Percentiles rank a stretch among this genome's conserved stretches.
Evolutionary conservation across 1,140 invertebrate genomes (phyloP).

Genomic region (Drosophila pachea): DNA sequence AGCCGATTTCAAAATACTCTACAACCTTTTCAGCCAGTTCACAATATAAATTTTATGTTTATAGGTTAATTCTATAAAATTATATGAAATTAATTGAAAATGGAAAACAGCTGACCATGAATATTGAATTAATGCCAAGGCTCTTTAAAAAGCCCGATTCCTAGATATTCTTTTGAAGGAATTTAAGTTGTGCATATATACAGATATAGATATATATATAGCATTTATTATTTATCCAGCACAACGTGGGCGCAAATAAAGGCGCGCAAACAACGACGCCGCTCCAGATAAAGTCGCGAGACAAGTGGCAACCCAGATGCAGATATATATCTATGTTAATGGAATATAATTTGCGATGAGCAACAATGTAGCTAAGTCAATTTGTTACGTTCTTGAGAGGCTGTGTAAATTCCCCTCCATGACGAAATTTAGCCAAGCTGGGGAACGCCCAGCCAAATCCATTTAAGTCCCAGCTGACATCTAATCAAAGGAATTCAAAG

Average conservation of each 20-base stretch:
- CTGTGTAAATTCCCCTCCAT: too few relatives aligned
- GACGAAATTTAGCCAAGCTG: neutral
- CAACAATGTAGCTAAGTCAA: too few relatives aligned
- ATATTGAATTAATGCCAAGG: neutral
- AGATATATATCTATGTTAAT: neutral
- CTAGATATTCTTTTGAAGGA: too few relatives aligned
- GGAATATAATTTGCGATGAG: too few relatives aligned
- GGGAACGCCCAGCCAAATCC: constrained; percentile 21
- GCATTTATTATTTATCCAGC: constrained; percentile 40
- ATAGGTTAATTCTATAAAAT: too few relatives aligned
- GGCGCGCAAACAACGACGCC: constrained; percentile 27
- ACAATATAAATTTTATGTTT: neutral
- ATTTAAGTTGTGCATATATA: neutral
- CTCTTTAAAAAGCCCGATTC: neutral
- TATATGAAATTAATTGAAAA: too few relatives aligned
- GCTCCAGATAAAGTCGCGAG: constrained; percentile 28
- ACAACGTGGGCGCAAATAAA: constrained; percentile 33
- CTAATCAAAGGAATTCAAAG: constrained; percentile 46
- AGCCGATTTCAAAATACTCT: neutral
- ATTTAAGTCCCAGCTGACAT: constrained; percentile 38
- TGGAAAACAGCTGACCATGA: neutral
- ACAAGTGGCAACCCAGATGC: constrained; percentile 13
- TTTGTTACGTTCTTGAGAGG: too few relatives aligned
- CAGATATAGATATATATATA: neutral
- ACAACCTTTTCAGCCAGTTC: too few relatives aligned